These are phyloP conservation scores for Anguilla megastoma DNA, from an alignment of 2,797 vertebrate genomes.

Conservation along the genomic window DNA sequence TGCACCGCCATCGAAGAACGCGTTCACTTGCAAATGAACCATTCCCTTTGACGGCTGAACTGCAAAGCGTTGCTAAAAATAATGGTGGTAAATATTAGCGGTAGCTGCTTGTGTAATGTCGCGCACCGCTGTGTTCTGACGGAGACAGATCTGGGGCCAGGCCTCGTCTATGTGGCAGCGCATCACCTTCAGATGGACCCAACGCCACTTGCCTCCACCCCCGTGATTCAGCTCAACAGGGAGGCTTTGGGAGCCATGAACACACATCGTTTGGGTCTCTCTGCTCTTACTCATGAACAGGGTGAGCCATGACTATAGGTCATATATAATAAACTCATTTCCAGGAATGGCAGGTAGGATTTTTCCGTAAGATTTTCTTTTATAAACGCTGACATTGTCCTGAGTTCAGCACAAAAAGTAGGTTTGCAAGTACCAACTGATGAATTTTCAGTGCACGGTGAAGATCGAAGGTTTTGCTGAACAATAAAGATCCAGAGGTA, in stretches of 20 bases:
- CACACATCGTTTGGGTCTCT: background rate
- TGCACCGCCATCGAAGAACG: background rate
- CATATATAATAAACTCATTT: slow-evolving; percentile 45
- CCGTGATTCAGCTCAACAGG: background rate
- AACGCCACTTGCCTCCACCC: background rate
- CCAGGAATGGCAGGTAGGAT: slow-evolving; percentile 32
- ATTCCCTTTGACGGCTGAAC: background rate
- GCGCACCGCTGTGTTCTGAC: background rate
- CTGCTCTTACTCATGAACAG: slow-evolving; percentile 30
- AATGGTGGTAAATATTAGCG: slow-evolving; percentile 7
- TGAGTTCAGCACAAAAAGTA: background rate
- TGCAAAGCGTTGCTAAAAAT: slow-evolving; percentile 21
- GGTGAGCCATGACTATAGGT: slow-evolving; percentile 41
- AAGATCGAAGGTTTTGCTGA: background rate
- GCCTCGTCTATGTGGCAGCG: background rate
- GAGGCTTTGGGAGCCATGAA: background rate
- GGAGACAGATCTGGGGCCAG: background rate
- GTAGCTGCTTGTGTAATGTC: slow-evolving; percentile 3
- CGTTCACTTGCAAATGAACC: slow-evolving; percentile 24
- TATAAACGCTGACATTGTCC: background rate
- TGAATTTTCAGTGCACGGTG: background rate
- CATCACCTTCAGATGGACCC: background rate
- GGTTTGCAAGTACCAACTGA: background rate
- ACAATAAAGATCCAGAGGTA: background rate
- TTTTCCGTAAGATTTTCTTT: slow-evolving; percentile 26